Conservation (phyloP, 1,140 invertebrate genomes). For the Lutraria rhynchaena region DNA sequence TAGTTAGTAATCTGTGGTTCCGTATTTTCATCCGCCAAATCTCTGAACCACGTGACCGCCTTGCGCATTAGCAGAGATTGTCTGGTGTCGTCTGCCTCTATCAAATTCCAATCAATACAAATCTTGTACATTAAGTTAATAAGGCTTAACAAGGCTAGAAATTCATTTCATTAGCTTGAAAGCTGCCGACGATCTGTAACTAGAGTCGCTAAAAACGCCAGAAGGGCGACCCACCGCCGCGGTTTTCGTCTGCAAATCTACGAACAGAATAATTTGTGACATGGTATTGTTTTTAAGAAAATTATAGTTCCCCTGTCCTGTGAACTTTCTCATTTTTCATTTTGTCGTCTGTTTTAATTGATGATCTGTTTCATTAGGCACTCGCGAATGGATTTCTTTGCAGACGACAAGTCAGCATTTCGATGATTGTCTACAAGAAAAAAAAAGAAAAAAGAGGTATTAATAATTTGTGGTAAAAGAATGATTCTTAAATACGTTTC, state of each 20-base stretch:
- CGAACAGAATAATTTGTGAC: constrained; percentile 54
- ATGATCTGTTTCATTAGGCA: constrained; percentile 12
- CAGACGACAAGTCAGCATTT: too few relatives aligned
- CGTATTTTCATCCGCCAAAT: constrained; percentile 21
- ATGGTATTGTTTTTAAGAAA: constrained; percentile 60
- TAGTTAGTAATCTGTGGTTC: neutral
- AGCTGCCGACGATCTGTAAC: constrained; percentile 30
- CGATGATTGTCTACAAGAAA: too few relatives aligned
- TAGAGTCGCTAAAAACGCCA: constrained; percentile 44
- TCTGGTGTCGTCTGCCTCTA: constrained; percentile 52
- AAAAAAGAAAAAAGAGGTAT: too few relatives aligned
- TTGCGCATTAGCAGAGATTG: constrained; percentile 54
- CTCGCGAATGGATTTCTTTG: neutral
- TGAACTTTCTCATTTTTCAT: constrained; percentile 53
- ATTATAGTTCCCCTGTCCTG: constrained; percentile 43
- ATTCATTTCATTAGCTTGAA: constrained; percentile 60
- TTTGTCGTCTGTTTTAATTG: constrained; percentile 27
- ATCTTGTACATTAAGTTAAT: constrained; percentile 58
- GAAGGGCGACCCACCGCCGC: constrained; percentile 48
- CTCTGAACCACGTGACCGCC: constrained; percentile 50
- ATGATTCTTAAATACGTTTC: too few relatives aligned
- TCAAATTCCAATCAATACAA: constrained; percentile 59
- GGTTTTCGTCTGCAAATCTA: constrained; percentile 42
- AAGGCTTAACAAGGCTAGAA: constrained; percentile 55
- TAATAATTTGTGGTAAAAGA: too few relatives aligned